Evolutionary conservation across 2,888 invertebrate species (phyloP), one percentile per base, ranked within the genome.

Genomic region (Agrochola lota): DNA sequence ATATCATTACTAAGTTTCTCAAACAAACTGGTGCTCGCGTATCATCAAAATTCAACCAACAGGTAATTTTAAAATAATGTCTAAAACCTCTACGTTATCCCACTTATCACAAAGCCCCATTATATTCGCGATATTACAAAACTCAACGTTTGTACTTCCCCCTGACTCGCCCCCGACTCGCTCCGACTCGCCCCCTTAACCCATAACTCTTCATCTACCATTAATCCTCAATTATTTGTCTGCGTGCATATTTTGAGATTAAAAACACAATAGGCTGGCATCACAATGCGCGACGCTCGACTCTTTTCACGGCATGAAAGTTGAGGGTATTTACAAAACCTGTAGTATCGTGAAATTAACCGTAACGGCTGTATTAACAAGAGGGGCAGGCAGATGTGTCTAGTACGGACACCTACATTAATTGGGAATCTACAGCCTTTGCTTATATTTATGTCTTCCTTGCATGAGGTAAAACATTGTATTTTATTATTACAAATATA

Each of bases 151-250:
- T 78, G 78, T 60, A 15, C 43, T 23, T 23, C 64, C 26, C 78
- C 52, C 57, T 46, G 9, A 23, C 30, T 63, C 46, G 26, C 52
- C 77, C 78, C n/a, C n/a, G n/a, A n/a, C n/a, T n/a, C n/a, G n/a
- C n/a, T n/a, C n/a, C 17, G 0, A 49, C 49, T 66, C 52, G 23
- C 80, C 30, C 67, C 67, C 49, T 70, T n/a, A 70, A 63, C 74
- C 83, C 74, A 80, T 87, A 83, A 85, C 69, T 81, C 83, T 77
- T 81, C 76, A 87, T 83, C 78, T 85, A 68, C 76, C 77, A 81
- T 87, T 87, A 88, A 88, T 88, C 80, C 76, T 43, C 75, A 85
- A 87, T 88, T 82, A 88, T 88, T 87, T 88, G 77, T 78, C 79
- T 60, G 76, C 69, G 72, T 84, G 78, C 81, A 86, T 87, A 85